Conservation (phyloP, 2,797 vertebrate genomes). For the Hydrophis major region DNA sequence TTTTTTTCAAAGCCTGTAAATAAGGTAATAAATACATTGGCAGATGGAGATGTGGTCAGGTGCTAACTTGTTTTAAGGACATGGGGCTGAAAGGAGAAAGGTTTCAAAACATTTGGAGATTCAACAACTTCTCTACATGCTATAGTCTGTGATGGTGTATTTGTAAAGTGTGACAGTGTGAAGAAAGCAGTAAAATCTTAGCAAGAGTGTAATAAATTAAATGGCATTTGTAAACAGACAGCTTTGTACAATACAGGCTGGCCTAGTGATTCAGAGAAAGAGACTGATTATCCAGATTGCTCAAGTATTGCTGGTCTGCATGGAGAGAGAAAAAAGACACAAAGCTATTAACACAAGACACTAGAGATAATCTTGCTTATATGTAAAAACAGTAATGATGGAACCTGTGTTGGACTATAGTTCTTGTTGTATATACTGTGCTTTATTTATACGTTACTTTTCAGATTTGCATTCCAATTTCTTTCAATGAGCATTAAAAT, state of each 20-base stretch:
- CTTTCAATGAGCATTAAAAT: background rate
- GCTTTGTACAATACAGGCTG: conserved; percentile 15
- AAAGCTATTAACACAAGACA: background rate
- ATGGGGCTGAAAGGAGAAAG: conserved; percentile 50
- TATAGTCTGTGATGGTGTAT: conserved; percentile 38
- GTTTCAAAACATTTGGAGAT: conserved; percentile 1
- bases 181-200: conserved; percentile 62
- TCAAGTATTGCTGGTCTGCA: background rate
- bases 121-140: conserved; percentile 34
- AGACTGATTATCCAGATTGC: conserved; percentile 35
- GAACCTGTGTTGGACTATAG: background rate
- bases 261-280: conserved; percentile 27
- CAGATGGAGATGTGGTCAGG: conserved; percentile 33
- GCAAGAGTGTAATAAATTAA: conserved; percentile 30
- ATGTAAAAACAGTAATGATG: background rate
- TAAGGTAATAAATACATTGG: conserved; percentile 55
- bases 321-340: background rate
- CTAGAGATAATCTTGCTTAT: background rate
- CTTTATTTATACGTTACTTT: background rate
- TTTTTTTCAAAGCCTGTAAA: conserved; percentile 55
- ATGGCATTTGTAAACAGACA: conserved; percentile 47
- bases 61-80: conserved; percentile 58
- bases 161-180: conserved; percentile 57
- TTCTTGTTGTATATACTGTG: background rate
- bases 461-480: background rate